These are phyloP conservation scores for Lepilemur septentrionalis DNA, from an alignment of 2,797 vertebrate genomes.

Conservation along the genomic window DNA sequence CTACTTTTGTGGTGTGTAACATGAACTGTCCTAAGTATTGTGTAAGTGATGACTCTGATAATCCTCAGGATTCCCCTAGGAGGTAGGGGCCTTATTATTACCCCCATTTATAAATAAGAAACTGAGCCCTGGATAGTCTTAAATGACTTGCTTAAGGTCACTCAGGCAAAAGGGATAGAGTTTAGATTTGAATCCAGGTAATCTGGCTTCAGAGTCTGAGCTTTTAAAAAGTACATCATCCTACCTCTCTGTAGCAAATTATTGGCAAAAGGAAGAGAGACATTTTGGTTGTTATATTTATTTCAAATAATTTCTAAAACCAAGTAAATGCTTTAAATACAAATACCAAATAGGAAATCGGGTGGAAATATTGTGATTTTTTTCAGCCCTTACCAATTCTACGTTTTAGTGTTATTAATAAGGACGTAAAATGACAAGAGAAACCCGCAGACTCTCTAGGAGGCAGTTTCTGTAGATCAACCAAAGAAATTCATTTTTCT, in stretches of 20 bases:
- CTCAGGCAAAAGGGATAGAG: neutral
- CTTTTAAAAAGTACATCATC: neutral
- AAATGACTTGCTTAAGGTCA: neutral
- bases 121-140: neutral
- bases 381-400: neutral
- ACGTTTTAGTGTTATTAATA: neutral
- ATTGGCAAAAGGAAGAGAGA: neutral
- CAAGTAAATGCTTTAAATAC: neutral
- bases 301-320: neutral
- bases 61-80: neutral
- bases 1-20: neutral
- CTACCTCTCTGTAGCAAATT: neutral
- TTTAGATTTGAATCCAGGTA: neutral
- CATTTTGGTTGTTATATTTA: neutral
- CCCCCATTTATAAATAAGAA: neutral
- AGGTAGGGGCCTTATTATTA: neutral
- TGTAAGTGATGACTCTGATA: neutral
- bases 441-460: neutral
- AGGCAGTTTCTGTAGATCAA: neutral
- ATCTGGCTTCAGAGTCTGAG: neutral
- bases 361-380: neutral
- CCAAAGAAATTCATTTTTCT: slow-evolving; percentile 37
- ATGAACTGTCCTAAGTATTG: neutral
- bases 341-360: neutral
- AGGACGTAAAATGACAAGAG: neutral